phyloP scores from a whole-genome alignment of 2,888 invertebrate genomes.

The Lamellibrachia satsuma region DNA sequence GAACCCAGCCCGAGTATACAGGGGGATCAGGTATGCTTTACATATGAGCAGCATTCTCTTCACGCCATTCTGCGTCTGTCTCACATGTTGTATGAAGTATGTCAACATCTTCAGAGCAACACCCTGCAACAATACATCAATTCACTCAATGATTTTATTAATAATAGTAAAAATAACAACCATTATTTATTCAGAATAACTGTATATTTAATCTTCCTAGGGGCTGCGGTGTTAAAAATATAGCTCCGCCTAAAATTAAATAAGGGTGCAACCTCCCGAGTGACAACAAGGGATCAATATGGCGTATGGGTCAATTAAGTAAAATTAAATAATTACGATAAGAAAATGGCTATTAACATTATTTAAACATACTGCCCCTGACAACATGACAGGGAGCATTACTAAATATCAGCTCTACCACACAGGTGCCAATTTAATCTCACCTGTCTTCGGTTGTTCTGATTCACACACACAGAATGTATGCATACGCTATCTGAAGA shows the following conservation, averaged over 20 bases:
- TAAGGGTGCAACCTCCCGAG: too few relatives aligned
- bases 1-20: constrained; percentile 46
- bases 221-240: too few relatives aligned
- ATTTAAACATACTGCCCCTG: too few relatives aligned
- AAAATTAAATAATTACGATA: too few relatives aligned
- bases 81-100: constrained; percentile 30
- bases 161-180: neutral
- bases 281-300: too few relatives aligned
- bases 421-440: neutral
- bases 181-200: too few relatives aligned
- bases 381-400: too few relatives aligned
- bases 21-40: constrained; percentile 45
- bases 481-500: constrained; percentile 31
- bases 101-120: constrained; percentile 26
- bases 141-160: neutral
- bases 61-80: constrained; percentile 38
- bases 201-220: too few relatives aligned
- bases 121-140: constrained; percentile 25
- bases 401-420: too few relatives aligned
- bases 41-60: constrained; percentile 43
- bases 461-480: constrained; percentile 31
- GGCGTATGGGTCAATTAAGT: too few relatives aligned
- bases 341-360: too few relatives aligned
- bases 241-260: too few relatives aligned
- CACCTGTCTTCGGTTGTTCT: constrained; percentile 26